Evolutionary conservation across 2,113 vertebrate genomes (phyloP).

Genomic region (Trogon surrucura): DNA sequence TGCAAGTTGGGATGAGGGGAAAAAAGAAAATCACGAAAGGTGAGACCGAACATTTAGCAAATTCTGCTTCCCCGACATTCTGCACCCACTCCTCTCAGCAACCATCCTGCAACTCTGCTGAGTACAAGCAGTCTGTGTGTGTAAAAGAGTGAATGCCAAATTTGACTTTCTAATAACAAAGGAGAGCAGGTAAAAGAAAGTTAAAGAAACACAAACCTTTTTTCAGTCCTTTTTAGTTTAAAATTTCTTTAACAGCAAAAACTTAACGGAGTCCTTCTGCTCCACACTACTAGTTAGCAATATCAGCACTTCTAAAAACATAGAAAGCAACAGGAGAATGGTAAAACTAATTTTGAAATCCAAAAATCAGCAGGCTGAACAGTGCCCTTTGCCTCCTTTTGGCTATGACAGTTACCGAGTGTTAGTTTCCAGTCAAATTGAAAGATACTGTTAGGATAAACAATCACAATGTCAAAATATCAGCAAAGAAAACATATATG

Average conservation of each 20-base stretch:
- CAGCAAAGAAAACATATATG: neutral
- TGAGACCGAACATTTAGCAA: neutral
- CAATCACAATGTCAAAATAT: neutral
- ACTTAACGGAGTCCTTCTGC: neutral
- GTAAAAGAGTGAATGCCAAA: neutral
- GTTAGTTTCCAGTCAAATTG: neutral
- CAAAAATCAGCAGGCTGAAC: neutral
- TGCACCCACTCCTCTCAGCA: neutral
- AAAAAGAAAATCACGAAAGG: neutral
- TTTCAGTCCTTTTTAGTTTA: neutral
- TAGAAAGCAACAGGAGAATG: neutral
- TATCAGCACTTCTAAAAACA: neutral
- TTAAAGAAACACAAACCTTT: neutral
- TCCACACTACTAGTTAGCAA: neutral
- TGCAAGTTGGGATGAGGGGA: neutral
- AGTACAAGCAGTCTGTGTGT: neutral
- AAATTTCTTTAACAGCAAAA: neutral
- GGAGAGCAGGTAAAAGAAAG: neutral
- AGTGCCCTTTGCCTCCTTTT: neutral
- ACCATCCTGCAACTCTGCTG: neutral
- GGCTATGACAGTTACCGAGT: neutral
- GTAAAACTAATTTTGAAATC: neutral
- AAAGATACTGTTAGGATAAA: neutral
- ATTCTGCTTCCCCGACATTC: neutral
- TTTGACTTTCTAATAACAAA: neutral